Conservation (phyloP, 2,113 vertebrate genomes). For the Protobothrops mucrosquamatus region DNA sequence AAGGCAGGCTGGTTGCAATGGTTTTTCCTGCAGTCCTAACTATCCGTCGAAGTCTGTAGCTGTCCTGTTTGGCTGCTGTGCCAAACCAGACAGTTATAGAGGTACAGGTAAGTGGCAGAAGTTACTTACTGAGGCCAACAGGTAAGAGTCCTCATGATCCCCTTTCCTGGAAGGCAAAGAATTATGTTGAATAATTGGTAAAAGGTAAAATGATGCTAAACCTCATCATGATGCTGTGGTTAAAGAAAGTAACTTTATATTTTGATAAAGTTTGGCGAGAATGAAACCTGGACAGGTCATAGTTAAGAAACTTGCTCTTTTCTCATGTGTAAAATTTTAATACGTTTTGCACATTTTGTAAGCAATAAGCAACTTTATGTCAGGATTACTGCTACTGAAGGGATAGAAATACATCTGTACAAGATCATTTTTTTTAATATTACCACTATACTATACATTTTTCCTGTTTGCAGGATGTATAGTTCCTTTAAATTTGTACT, state of each 20-base stretch:
- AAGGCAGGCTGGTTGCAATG: too few species aligned
- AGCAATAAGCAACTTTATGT: neutral
- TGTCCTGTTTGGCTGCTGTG: too few species aligned
- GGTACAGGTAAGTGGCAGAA: neutral
- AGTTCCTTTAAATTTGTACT: neutral
- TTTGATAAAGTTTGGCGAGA: neutral
- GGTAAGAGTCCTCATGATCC: slow-evolving; percentile 29
- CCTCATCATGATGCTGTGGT: neutral
- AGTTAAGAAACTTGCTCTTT: neutral
- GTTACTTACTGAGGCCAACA: slow-evolving; percentile 21
- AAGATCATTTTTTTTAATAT: neutral
- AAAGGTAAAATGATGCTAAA: neutral
- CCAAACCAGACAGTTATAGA: too few species aligned
- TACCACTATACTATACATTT: neutral
- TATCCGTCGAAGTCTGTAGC: too few species aligned
- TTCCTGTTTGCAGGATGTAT: neutral
- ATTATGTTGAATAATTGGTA: too few species aligned
- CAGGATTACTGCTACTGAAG: neutral
- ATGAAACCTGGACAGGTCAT: neutral
- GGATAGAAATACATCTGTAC: neutral
- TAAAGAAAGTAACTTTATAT: neutral
- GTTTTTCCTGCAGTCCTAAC: too few species aligned
- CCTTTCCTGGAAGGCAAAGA: neutral
- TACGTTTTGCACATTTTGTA: neutral
- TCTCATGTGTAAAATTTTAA: neutral